Conservation (phyloP, 2,113 vertebrate species). For the Verasper variegatus region DNA sequence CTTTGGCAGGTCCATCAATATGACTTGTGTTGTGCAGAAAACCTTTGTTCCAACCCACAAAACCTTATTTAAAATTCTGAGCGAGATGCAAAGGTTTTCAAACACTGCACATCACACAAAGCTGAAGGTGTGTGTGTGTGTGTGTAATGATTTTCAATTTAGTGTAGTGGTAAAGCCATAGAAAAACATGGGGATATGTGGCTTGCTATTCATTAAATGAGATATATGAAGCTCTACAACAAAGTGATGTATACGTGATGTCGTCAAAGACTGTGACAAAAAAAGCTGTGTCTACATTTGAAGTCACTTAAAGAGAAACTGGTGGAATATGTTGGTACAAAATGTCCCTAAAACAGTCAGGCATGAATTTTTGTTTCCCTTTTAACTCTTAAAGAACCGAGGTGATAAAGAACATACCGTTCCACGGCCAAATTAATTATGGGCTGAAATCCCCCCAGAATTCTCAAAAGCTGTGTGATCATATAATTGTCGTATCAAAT, state of each 20-base stretch:
- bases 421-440: constrained; percentile 51
- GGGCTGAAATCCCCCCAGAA: constrained; percentile 35
- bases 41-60: constrained; percentile 37
- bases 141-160: not conserved
- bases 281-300: not conserved
- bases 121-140: not conserved
- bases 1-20: constrained; percentile 47
- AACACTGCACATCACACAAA: not conserved
- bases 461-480: constrained; percentile 53
- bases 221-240: not conserved
- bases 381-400: not conserved
- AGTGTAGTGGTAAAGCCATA: not conserved
- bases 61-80: constrained; percentile 28
- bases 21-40: constrained; percentile 38
- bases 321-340: not conserved
- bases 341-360: not conserved
- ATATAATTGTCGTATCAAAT: constrained; percentile 63
- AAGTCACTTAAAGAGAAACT: not conserved
- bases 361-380: not conserved
- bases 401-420: constrained; percentile 29
- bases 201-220: not conserved
- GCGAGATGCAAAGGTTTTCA: constrained; percentile 22
- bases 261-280: not conserved
- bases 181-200: not conserved
- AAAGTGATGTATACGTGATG: not conserved